phyloP scores from a whole-genome alignment of 2,888 invertebrate genomes.

The Meiosimyza platycephala region DNA sequence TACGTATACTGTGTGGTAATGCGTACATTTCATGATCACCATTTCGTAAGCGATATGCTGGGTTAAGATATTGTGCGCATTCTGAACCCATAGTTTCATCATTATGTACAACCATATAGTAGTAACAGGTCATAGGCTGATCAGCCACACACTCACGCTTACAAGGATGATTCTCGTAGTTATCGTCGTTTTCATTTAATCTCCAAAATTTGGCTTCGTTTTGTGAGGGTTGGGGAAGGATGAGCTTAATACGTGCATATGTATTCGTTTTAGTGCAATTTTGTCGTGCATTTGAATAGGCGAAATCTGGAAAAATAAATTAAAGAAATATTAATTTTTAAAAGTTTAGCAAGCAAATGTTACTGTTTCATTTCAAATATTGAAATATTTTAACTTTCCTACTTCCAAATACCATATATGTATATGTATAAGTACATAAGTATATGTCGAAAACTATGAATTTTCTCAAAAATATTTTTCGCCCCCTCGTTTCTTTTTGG shows the following conservation, averaged over 20 bases:
- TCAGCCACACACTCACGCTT: conserved; percentile 54
- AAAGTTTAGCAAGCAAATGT: not conserved
- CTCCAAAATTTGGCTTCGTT: conserved; percentile 54
- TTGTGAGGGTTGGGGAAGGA: conserved; percentile 52
- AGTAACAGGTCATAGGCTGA: conserved; percentile 60
- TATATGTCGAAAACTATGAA: no score
- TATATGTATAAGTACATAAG: no score
- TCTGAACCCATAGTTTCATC: conserved; percentile 59
- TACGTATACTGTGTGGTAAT: conserved; percentile 36
- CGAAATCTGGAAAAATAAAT: conserved; percentile 5
- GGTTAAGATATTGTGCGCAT: conserved; percentile 11
- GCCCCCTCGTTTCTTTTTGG: no score
- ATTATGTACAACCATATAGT: conserved; percentile 60
- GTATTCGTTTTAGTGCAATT: conserved; percentile 24
- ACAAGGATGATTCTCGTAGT: conserved; percentile 56
- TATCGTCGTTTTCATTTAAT: conserved; percentile 48
- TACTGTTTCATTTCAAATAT: no score
- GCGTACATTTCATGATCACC: conserved; percentile 31
- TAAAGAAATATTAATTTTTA: not conserved
- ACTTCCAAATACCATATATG: no score
- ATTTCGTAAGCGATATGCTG: conserved; percentile 8
- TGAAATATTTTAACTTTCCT: no score
- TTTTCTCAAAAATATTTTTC: no score
- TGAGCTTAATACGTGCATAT: conserved; percentile 53
- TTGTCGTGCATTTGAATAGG: not conserved